Base-by-base conservation (phyloP, 2,113 vertebrate species). In the Corythornis cristatus region DNA sequence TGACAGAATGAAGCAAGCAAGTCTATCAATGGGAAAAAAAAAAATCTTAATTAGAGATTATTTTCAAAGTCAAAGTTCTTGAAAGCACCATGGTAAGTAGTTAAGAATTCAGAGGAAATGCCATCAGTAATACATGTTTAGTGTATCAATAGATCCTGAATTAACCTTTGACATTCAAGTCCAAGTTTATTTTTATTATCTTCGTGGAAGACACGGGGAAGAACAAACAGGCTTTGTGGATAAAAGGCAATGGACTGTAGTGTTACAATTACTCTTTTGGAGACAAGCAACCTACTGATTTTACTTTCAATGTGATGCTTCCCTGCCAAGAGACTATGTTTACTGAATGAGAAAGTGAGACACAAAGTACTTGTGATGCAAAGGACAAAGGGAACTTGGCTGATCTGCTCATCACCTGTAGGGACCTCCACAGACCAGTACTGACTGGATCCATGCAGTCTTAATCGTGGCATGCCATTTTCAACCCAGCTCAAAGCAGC, bases 241-340 rank as follows among this genome's bases (percentile, higher is more conserved):
- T 37, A 58, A 77, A 72, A 86, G 26, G 21, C 26, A 48, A 83
- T 0, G 60, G 12, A 84, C 68, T 0, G 1, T 7, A 28, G 46
- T 4, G 8, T 3, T 22, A 72, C 29, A 46, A 54, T 8, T 50
- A 28, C 25, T 19, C 37, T 87, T 22, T 15, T 43, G 82, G 15
- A 77, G 31, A 46, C 70, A 66, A 37, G 16, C 43, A 66, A 22
- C 22, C 77, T 31, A 53, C 54, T 74, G 13, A 85, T 93, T 85
- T 90, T 87, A 91, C 91, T 94, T 91, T 92, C 94, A 95, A 51
- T 37, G 79, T 4, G 78, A 46, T 28, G 60, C 25, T 37, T 76
- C 84, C 82, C 72, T 95, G 95, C 94, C 95, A 95, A 91, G 67
- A 85, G 37, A 83, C 60, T 37, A 93, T 89, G 93, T 91, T 95